Evolutionary conservation across 2,888 invertebrate species (phyloP), one percentile per base, ranked within the genome.

Genomic region (Drosophila flavopinicola): DNA sequence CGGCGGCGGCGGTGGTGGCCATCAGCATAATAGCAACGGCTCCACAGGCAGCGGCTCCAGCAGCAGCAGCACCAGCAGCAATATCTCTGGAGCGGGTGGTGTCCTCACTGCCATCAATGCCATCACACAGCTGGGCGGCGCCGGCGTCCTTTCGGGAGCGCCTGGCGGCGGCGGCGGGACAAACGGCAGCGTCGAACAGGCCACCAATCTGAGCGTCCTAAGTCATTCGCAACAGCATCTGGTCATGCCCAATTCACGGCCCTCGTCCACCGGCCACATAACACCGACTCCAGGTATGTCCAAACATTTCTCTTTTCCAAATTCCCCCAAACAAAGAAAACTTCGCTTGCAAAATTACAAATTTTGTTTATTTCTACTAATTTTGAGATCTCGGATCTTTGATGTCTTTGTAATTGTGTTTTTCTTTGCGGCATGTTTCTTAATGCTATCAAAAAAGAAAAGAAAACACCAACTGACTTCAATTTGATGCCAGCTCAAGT

Each of bases 201-300:
- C 90, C 57, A 90, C 92, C 70, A 92, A 93, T 89, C 89, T 92
- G 78, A 93, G 93, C 86, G 92, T 92, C 75, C 91, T 93, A 78
- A 92, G 92, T 90, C 91, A 93, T 90, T 91, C 92, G 80, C 92
- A 92, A 65, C 92, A 92, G 78, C 90, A 91, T 85, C 86, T 92
- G 78, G 89, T 90, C 61, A 91, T 91, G 91, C 66, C 91, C 67
- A 90, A 87, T 41, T 93, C 93, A 41, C 88, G 93, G 87, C 93
- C 93, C 68, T 93, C 92, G 77, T 93, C 93, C 53, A 92, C 93
- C 25, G 91, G 91, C 37, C 94, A 93, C 82, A 91, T 93, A 75
- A 93, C 93, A 71, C 93, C 93, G 38, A 93, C 93, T 53, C 92
- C 93, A 87, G 93, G 92, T 92, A 88, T 78, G 87, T 72, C 20